Base-by-base conservation (phyloP, 2,797 vertebrate species). In the Rhabdophis nuchalis region DNA sequence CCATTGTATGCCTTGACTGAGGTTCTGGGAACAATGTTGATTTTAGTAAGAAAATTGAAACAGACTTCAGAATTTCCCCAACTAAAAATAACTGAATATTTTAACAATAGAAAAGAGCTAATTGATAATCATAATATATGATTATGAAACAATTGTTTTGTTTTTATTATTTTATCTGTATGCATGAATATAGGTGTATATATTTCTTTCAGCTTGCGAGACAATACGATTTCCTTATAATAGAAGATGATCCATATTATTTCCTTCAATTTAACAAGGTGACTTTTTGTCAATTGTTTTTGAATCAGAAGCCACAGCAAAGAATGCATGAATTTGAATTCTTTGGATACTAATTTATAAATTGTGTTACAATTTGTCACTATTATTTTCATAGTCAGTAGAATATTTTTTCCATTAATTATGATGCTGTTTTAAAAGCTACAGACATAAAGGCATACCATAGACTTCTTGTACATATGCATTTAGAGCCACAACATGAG, bases 171-270 rank as follows among this genome's bases (percentile, higher is more conserved):
- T 94, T 89, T 1, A 0, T 57, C 20, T 46, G 8, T 77, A 4
- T 89, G 29, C 14, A 5, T 57, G 2, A 60, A 68, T 93, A 23
- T 60, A 54, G 16, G 32, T 89, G 36, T 93, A 92, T 32, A 95
- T 93, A 93, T 4, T 85, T 88, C 94, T 93, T 95, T 95, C 77
- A 99, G 99, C 97, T 99, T 94, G 98, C 99, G 93, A 97, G 97
- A 95, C 96, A 97, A 94, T 99, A 99, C 18, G 98, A 99, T 96
- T 98, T 99, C 95, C 98, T 99, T 61, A 99, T 99, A 95, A 98
- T 99, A 94, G 99, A 99, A 97, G 99, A 99, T 8, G 99, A 99
- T 96, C 99, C 99, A 0, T 99, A 99, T 96, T 99, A 99, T 95
- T 99, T 99, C 96, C 96, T 99, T 93, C 99, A 99, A 96, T 99